phyloP scores from a whole-genome alignment of 1,140 invertebrate genomes.

The Drosophila ambigua region DNA sequence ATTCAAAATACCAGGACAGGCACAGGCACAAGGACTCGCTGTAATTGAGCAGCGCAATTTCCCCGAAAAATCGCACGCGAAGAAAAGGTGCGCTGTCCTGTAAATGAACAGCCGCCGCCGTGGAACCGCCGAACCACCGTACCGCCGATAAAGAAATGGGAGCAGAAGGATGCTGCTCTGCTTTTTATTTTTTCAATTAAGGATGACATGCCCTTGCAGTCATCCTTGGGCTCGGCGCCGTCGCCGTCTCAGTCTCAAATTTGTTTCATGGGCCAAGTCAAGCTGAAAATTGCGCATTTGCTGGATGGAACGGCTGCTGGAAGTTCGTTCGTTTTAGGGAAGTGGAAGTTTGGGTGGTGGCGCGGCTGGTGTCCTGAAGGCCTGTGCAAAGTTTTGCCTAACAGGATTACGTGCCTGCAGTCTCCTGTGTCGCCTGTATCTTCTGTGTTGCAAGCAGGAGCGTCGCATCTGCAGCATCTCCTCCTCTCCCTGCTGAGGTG shows the following conservation, averaged over 20 bases:
- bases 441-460: constrained; percentile 37
- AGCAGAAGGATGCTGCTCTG: constrained; percentile 37
- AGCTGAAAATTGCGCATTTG: constrained; percentile 81
- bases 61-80: constrained; percentile 51
- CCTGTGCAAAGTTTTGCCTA: constrained; percentile 55
- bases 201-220: constrained; percentile 68
- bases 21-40: constrained; percentile 22
- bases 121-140: not conserved
- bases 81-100: constrained; percentile 75
- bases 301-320: constrained; percentile 24
- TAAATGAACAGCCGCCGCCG: constrained; percentile 71
- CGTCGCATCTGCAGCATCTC: constrained; percentile 21
- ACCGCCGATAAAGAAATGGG: constrained; percentile 3
- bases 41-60: constrained; percentile 80
- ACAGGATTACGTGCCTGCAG: constrained; percentile 60
- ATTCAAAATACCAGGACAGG: constrained; percentile 32
- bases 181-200: constrained; percentile 75
- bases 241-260: constrained; percentile 39
- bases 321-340: constrained; percentile 15
- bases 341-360: not conserved
- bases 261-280: constrained; percentile 74
- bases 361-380: constrained; percentile 16
- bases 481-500: constrained; percentile 12
- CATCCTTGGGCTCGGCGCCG: constrained; percentile 6
- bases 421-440: constrained; percentile 6